Evolutionary conservation across 1,140 invertebrate species (phyloP), one percentile per base, ranked within the genome.

Genomic region (Oryzaephilus surinamensis): DNA sequence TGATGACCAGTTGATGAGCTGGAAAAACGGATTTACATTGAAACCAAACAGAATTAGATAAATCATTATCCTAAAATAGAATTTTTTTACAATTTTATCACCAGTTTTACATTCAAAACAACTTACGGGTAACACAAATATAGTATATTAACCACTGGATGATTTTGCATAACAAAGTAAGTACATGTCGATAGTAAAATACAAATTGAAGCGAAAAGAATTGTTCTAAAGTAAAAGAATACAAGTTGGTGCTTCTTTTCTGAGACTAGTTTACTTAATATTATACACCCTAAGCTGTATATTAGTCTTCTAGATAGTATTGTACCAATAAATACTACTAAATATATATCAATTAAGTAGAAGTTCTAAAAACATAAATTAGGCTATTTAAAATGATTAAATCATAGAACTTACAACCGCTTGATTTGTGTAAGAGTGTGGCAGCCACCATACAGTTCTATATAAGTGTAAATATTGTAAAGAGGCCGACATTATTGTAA

Each of bases 391-490:
- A 35, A 26, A 36, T n/a, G 17, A 38, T 28, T 29, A 35, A 30
- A 36, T 38, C 14, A 0, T 11, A n/a, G n/a, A 37, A 67, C 73
- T 67, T 69, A 94, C 91, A 77, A 96, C 77, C 48, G 83, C 81
- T 65, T 89, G 84, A 50, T 77, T 78, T 46, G 81, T 87, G 58
- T 91, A 81, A 2, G 90, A 92, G 53, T 96, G 79, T 11, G 90
- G 88, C 15, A 97, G 61, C 93, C 94, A 97, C 88, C 91, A 97
- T n/a, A 92, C 83, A 19, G 90, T 95, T 43, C 86, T 77, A 59
- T 97, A 98, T 6, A 97, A 69, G 67, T 97, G 92, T 10, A 97
- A 72, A 60, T 96, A 88, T 67, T 98, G 94, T 12, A 93, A 66
- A 30, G 72, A 76, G 10, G 75, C 71, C 17, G 78, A 77, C 18